Evolutionary conservation across 2,888 invertebrate genomes (phyloP), one percentile per base, ranked within the genome.

Genomic region (Junonia oenone): DNA sequence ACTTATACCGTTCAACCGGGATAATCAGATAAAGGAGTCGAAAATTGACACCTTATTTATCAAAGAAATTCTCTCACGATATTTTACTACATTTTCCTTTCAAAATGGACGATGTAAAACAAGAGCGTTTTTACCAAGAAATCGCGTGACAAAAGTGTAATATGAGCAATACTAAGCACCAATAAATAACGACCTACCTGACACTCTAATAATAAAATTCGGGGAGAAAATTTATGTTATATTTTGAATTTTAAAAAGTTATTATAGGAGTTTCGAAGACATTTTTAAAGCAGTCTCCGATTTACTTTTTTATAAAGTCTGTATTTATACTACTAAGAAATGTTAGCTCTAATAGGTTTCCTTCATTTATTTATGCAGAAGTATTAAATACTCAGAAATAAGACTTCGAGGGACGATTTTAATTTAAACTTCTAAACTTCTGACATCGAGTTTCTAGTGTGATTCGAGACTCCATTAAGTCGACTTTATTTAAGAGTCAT

Each of bases 131-230:
- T 15, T 35, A 40, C 31, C n/a, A 38, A 46, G 35, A 45, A 37
- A 54, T 59, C 31, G 56, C 61, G 59, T 61, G 61, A 59, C 59
- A 33, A 51, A 51, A 59, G 51, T 56, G 53, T 56, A 48, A 54
- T 49, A 50, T 22, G 51, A 26, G 45, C 33, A n/a, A 49, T 35
- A 55, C 14, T 43, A 29, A 54, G 40, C 22, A 40, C 15, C 49
- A 43, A 58, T 60, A 58, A 60, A 58, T 60, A 46, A 58, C 48
- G 19, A 55, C 45, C n/a, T 51, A 45, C 35, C 15, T 60, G 51
- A 56, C 33, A 51, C 40, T 49, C 29, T 51, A 46, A 48, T 50
- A 31, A 47, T 50, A 58, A 54, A 47, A 47, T 58, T 35, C 46
- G 15, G 38, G 13, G 17, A 35, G 14, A 35, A 37, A 47, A 40